Conservation (phyloP, 2,797 vertebrate species). For the Cuniculus paca region DNA sequence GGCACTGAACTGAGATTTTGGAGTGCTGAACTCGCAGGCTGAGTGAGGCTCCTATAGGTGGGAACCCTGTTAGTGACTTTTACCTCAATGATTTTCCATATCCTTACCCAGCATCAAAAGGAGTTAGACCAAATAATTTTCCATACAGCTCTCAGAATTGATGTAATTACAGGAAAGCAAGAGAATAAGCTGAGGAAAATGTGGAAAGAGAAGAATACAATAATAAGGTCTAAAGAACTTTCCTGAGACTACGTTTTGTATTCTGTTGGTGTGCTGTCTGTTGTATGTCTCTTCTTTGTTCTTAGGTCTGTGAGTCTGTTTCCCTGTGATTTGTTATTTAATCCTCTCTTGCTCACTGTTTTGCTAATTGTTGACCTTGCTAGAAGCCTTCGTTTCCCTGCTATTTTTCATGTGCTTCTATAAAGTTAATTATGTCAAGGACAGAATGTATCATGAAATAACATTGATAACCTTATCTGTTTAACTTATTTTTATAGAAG, state of each 20-base stretch:
- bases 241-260: constrained; percentile 59
- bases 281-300: constrained; percentile 3
- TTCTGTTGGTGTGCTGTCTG: background rate
- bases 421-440: constrained; percentile 32
- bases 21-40: background rate
- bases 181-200: background rate
- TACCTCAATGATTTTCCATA: background rate
- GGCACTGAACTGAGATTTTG: constrained; percentile 4
- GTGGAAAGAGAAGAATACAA: constrained; percentile 25
- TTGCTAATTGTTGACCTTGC: background rate
- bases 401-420: constrained; percentile 38
- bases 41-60: background rate
- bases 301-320: constrained; percentile 12
- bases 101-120: background rate
- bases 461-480: constrained; percentile 27
- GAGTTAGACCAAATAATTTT: constrained; percentile 10
- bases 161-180: background rate
- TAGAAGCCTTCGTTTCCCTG: constrained; percentile 48
- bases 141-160: background rate
- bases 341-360: constrained; percentile 29
- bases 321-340: background rate
- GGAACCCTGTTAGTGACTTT: constrained; percentile 4
- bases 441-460: constrained; percentile 67
- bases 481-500: constrained; percentile 72
- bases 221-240: constrained; percentile 74